phyloP scores from a whole-genome alignment of 2,797 vertebrate genomes.

The Eutrigla gurnardus region DNA sequence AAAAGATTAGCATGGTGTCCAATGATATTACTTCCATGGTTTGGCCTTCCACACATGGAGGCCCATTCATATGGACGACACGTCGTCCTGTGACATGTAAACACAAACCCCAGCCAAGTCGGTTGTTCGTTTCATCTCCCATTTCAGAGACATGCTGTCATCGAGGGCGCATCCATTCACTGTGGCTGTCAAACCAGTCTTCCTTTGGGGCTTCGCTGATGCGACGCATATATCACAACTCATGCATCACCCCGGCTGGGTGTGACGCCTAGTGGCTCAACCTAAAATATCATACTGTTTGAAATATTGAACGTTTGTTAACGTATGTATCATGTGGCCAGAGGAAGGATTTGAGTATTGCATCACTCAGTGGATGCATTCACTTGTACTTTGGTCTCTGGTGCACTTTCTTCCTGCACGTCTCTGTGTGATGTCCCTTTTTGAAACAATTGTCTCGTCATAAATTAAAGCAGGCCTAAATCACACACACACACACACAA shows the following conservation, averaged over 20 bases:
- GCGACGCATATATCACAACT: slow-evolving; percentile 48
- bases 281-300: slow-evolving; percentile 32
- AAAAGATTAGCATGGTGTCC: background rate
- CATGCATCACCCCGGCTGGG: slow-evolving; percentile 25
- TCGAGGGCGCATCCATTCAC: slow-evolving; percentile 44
- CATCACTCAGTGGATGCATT: slow-evolving; percentile 8
- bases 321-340: background rate
- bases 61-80: slow-evolving; percentile 19
- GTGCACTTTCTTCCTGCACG: background rate
- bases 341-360: slow-evolving; percentile 4
- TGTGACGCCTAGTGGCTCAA: slow-evolving; percentile 28
- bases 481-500: background rate
- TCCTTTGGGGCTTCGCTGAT: slow-evolving; percentile 57
- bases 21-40: background rate
- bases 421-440: background rate
- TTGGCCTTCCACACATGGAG: background rate
- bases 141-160: slow-evolving; percentile 51
- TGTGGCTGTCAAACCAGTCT: slow-evolving; percentile 41
- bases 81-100: slow-evolving; percentile 1
- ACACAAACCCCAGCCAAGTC: slow-evolving; percentile 19
- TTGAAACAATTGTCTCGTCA: background rate
- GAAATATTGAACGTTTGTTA: slow-evolving; percentile 15
- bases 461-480: background rate
- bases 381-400: background rate
- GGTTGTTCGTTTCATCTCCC: slow-evolving; percentile 45